Percentiles rank a stretch among this genome's conserved stretches.
phyloP scores from a whole-genome alignment of 37 sponge, comb jelly and placozoan species.

The Crambe crambe region DNA sequence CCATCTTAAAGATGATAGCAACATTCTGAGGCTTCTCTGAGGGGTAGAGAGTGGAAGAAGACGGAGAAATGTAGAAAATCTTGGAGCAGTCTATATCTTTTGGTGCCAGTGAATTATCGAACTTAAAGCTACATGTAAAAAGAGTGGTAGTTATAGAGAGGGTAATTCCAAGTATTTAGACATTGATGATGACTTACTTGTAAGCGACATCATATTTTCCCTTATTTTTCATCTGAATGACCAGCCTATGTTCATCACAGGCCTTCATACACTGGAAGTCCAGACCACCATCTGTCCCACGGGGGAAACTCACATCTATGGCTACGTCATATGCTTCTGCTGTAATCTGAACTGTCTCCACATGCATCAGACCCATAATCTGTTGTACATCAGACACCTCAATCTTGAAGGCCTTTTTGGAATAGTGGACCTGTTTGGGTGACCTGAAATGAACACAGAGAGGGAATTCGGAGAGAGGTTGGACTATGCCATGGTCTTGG shows the following conservation, averaged over 20 bases:
- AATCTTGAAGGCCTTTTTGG: constrained; percentile 85
- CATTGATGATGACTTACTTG: constrained; percentile 60
- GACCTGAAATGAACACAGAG: constrained; percentile 90
- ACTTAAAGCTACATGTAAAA: constrained; percentile 3
- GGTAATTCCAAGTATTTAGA: too few species aligned
- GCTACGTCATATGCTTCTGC: constrained; percentile 99
- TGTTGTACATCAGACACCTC: constrained; percentile 94
- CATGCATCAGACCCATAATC: constrained; percentile 91
- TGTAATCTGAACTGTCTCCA: constrained; percentile 74
- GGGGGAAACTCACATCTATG: constrained; percentile 93
- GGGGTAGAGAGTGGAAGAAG: constrained; percentile 76
- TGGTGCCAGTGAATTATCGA: not conserved
- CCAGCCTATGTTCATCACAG: constrained; percentile 84
- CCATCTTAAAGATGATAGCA: constrained; percentile 69
- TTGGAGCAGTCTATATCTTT: constrained; percentile 32
- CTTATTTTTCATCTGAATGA: constrained; percentile 87
- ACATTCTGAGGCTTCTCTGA: constrained; percentile 88
- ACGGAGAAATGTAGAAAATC: constrained; percentile 74
- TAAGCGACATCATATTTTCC: constrained; percentile 94
- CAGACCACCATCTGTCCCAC: constrained; percentile 92
- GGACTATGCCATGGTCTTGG: constrained; percentile 91
- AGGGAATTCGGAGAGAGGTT: constrained; percentile 85
- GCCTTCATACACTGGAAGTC: constrained; percentile 88
- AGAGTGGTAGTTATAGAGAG: not conserved
- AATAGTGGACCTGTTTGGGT: constrained; percentile 70